Evolutionary conservation across 2,113 vertebrate genomes (phyloP), one percentile per base, ranked within the genome.

Genomic region (Hemicordylus capensis): DNA sequence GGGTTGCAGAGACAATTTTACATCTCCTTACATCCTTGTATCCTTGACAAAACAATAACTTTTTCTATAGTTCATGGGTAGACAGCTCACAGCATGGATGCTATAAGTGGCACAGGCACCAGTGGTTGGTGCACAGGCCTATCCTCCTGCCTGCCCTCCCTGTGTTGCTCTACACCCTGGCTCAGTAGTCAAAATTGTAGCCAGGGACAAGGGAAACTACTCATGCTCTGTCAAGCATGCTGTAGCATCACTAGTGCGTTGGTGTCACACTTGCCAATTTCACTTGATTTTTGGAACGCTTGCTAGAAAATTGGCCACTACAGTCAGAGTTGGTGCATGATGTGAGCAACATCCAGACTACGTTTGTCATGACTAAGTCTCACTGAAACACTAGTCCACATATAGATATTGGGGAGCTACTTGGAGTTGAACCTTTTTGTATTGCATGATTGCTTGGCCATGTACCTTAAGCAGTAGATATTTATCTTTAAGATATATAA

Each of bases 401-500:
- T n/a, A n/a, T n/a, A n/a, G n/a, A 28, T 61, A 22, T 28, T 64
- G 59, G 59, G 59, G 26, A 24, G 59, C 31, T n/a, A 31, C 61
- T 31, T 4, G 31, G 61, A 64, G 61, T 26, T 12, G 61, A 64
- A 64, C 61, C 28, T 64, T 10, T 83, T 75, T 34, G n/a, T 56
- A 34, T 56, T 76, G 20, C 44, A 0, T 1, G 51, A 70, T 9
- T 24, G 34, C 39, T 51, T 19, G 0, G 1, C 56, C 19, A 61
- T 0, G 0, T 56, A 39, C 67, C 46, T 83, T 58, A 8, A 59
- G 4, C 39, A 20, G 1, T n/a, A 37, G 11, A 64, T 79, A 28
- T 81, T 64, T 10, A 34, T 0, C 0, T 22, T 31, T 72, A n/a
- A n/a, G n/a, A n/a, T n/a, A n/a, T n/a, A 5, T 26, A 31, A 74